Conservation (phyloP, 2,113 vertebrate species). For the Urocynchramus pylzowi region DNA sequence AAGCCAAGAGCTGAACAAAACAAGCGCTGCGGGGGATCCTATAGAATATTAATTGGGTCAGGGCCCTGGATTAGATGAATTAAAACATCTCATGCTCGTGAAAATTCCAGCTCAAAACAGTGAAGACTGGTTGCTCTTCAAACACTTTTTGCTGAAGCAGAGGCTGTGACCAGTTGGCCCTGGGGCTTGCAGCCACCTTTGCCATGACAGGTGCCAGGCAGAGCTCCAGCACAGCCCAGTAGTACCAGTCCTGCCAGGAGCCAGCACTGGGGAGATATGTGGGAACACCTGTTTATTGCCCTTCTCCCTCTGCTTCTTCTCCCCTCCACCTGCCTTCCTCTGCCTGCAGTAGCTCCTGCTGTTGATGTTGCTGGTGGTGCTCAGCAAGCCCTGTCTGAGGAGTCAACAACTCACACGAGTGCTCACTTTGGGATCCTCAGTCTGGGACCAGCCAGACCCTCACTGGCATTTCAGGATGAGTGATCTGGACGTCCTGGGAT, state of each 20-base stretch:
- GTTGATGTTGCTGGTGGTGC: neutral
- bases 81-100: neutral
- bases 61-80: neutral
- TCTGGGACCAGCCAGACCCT: neutral
- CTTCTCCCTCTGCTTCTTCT: neutral
- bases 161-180: neutral
- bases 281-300: neutral
- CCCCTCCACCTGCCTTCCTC: neutral
- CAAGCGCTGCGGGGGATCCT: neutral
- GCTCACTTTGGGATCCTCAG: neutral
- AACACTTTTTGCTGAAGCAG: neutral
- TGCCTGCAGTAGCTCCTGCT: neutral
- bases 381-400: neutral
- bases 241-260: neutral
- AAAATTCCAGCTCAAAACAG: neutral
- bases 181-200: neutral
- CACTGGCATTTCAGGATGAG: neutral
- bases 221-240: neutral
- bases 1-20: conserved; percentile 50
- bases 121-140: neutral
- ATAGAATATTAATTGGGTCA: conserved; percentile 1
- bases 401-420: neutral
- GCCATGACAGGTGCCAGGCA: neutral
- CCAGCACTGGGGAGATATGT: neutral
- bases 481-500: neutral